A percentile compares a stretch with the other conserved stretches of the same genome.
These are phyloP conservation scores for Sitta europaea DNA, from an alignment of 2,113 vertebrate genomes.

Conservation along the genomic window DNA sequence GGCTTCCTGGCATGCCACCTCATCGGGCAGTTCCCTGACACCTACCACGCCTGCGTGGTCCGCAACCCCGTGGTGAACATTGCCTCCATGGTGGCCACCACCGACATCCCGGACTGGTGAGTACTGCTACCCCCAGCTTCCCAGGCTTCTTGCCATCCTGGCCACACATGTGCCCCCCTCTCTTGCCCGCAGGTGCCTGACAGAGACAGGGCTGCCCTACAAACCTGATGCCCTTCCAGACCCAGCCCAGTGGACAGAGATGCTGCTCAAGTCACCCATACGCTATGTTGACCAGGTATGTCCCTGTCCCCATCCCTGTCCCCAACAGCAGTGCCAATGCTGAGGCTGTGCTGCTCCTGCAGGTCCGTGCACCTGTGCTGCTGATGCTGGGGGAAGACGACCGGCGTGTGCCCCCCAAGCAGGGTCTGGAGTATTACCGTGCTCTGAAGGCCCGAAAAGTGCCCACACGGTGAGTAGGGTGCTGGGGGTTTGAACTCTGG, in stretches of 20 bases:
- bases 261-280: conserved; percentile 89
- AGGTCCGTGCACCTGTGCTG: conserved; percentile 89
- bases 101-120: conserved; percentile 96
- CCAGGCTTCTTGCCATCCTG: rapidly evolving
- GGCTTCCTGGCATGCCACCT: conserved; percentile 94
- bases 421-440: conserved; percentile 91
- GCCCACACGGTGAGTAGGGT: conserved; percentile 81
- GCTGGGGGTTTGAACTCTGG: not conserved
- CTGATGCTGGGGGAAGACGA: conserved; percentile 89
- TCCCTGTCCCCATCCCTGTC: not conserved
- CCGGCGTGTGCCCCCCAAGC: conserved; percentile 86
- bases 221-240: conserved; percentile 70
- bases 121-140: not conserved
- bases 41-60: conserved; percentile 84
- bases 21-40: conserved; percentile 89
- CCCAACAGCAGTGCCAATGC: not conserved
- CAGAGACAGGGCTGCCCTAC: conserved; percentile 81
- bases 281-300: conserved; percentile 75
- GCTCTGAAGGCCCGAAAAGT: conserved; percentile 83
- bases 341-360: not conserved
- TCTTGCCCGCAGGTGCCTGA: conserved; percentile 81
- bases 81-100: conserved; percentile 85
- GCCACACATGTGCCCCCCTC: rapidly evolving
- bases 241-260: conserved; percentile 76
- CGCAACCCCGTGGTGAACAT: conserved; percentile 92